Base-by-base conservation (phyloP, 2,888 invertebrate genomes). In the Chydorus sphaericus region DNA sequence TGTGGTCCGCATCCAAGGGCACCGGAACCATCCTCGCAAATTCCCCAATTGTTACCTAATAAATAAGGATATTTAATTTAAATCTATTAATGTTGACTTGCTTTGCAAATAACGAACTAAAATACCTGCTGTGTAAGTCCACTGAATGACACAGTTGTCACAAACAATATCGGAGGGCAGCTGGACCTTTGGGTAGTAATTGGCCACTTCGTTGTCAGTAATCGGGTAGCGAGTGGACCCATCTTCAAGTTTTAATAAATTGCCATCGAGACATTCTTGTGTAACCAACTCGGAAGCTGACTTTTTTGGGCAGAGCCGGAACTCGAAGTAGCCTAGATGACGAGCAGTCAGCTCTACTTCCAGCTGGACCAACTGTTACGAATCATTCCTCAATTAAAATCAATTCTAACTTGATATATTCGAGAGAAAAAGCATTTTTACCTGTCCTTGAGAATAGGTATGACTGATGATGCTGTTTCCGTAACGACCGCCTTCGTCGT, bases 131-230 rank as follows among this genome's bases (percentile, higher is more conserved):
- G 64, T 64, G 60, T 76, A 78, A 31, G 72, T 71, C 78, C 78
- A 78, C 56, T 76, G 72, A 2, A 79, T 62, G 1, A 76, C 74
- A 62, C 78, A 77, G 44, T 74, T 74, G 0, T 71, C 60, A 62
- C 77, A 78, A 14, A 63, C 69, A 14, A 77, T 50, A 2, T 65
- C 67, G 3, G 62, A 23, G 0, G 78, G 78, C 11, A 77, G 65
- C 31, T 61, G 60, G 3, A 73, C 61, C 3, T 58, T 48, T 2
- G 69, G 60, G 14, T 59, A 56, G 54, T 65, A 64, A n/a, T 62
- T 59, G 1, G 64, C 66, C 1, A 58, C 11, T 1, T 16, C 26
- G 33, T 20, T 36, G 20, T 31, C 36, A 23, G 52, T 7, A 20
- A 52, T 37, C 37, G 14, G 33, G 31, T 33, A 52, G 23, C 36